These are phyloP conservation scores for Heliconius erato DNA, from an alignment of 2,888 invertebrate species.

Conservation along the genomic window DNA sequence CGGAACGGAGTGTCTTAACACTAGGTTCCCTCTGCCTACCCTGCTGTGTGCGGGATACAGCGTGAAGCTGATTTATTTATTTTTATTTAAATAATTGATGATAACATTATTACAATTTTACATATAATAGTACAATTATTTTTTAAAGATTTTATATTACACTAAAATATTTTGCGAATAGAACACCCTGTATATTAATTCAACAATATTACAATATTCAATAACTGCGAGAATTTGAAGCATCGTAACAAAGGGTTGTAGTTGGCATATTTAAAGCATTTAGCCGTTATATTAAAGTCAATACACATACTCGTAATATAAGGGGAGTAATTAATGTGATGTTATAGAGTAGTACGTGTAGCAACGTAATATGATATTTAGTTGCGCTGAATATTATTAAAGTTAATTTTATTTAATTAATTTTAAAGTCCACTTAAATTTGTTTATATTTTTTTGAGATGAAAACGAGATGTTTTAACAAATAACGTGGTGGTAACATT, in stretches of 20 bases:
- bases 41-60: too few species aligned
- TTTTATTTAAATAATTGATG: too few species aligned
- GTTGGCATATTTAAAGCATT: slow-evolving; percentile 16
- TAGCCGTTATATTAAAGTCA: slow-evolving; percentile 16
- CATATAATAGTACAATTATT: too few species aligned
- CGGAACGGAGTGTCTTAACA: too few species aligned
- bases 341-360: not conserved
- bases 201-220: slow-evolving; percentile 1
- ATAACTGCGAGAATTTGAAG: slow-evolving; percentile 4
- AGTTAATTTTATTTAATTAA: not conserved
- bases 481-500: too few species aligned
- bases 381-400: slow-evolving; percentile 1
- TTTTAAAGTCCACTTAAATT: too few species aligned
- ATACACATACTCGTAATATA: not conserved
- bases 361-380: not conserved
- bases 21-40: too few species aligned
- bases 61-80: too few species aligned
- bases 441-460: too few species aligned
- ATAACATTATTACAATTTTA: too few species aligned
- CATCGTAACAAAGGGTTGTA: slow-evolving; percentile 1
- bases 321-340: slow-evolving; percentile 7
- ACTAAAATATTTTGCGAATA: not conserved
- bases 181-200: not conserved
- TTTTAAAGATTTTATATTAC: too few species aligned
- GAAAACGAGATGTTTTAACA: too few species aligned